These are phyloP conservation scores for Erannis defoliaria DNA, from an alignment of 2,888 invertebrate genomes.

Conservation along the genomic window DNA sequence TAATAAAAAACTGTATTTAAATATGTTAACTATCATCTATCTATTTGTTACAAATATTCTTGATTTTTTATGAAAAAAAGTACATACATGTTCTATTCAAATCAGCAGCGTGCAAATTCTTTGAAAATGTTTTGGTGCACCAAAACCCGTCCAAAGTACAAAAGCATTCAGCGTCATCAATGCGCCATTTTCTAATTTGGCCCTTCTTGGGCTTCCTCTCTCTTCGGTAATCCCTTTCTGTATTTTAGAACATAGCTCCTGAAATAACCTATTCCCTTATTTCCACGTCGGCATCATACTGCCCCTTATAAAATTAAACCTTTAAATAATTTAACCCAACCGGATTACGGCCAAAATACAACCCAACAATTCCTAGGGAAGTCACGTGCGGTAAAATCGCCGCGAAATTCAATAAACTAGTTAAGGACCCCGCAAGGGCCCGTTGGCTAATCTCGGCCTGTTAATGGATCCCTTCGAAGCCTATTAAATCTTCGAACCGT, in stretches of 20 bases:
- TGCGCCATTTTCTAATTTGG: background rate
- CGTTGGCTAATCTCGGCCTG: constrained; percentile 54
- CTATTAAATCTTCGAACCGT: constrained; percentile 56
- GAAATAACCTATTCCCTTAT: background rate
- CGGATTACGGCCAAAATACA: constrained; percentile 22
- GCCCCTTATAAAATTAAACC: constrained; percentile 7
- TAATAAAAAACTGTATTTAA: too few species aligned
- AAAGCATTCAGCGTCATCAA: too few species aligned
- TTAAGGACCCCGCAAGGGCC: constrained; percentile 40
- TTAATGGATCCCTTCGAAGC: constrained; percentile 63
- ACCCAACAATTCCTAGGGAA: constrained; percentile 26
- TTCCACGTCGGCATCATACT: constrained; percentile 2
- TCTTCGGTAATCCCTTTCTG: background rate
- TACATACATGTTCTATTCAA: too few species aligned
- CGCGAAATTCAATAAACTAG: constrained; percentile 45
- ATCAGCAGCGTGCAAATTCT: too few species aligned
- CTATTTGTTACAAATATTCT: too few species aligned
- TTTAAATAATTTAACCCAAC: constrained; percentile 13
- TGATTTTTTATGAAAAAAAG: too few species aligned
- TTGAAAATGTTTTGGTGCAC: too few species aligned
- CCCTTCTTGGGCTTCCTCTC: background rate
- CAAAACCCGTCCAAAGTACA: too few species aligned
- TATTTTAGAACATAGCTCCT: background rate
- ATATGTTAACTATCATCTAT: too few species aligned
- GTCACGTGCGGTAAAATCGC: constrained; percentile 39